Base-by-base conservation (phyloP, 35 echinoderm and acorn worm genomes). In the Acanthaster planci region DNA sequence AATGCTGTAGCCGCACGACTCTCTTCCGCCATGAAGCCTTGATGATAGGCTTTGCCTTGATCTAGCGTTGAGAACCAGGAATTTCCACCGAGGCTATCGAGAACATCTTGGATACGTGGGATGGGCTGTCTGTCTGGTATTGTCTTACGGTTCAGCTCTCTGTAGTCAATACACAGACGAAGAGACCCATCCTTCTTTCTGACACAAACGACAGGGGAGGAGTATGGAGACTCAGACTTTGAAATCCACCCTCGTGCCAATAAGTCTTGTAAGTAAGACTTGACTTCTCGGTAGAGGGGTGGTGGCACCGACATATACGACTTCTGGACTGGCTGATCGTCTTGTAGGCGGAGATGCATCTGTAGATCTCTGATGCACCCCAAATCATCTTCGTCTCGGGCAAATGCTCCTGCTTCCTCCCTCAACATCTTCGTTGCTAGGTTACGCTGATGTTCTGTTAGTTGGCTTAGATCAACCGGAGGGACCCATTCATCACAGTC, bases 31-130 rank as follows among this genome's bases (percentile, higher is more conserved):
- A 90, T 90, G 21, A 79, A 93, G 14, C 91, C 91, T 58, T 93
- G 91, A 76, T 93, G 91, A 55, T 93, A 93, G 0, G 91, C 86
- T 52, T 89, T 93, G 5, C 86, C 86, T 55, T 93, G 91, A 19
- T 93, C 87, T 5, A 90, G 52, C 6, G 76, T 87, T 9, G 36
- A 52, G 57, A 87, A 87, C 85, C 85, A 87, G 6, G 1, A 12
- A 34, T 87, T 87, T 55, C 85, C 84, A 3, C 60, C 55, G 15
- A 88, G 42, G 10, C 77, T 44, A 38, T 87, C 51, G 21, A 81
- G 54, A 8, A 88, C 54, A 83, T 89, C 84, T 44, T 92, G 90
- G 7, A 92, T 87, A 10, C 53, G 56, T 21, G 90, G 90, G 22
- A 92, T 92, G 5, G 90, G 90, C 50, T 92, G 90, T 0, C 90